These are phyloP conservation scores for Heliothis subflexa DNA, from an alignment of 1,140 invertebrate genomes.

Conservation along the genomic window DNA sequence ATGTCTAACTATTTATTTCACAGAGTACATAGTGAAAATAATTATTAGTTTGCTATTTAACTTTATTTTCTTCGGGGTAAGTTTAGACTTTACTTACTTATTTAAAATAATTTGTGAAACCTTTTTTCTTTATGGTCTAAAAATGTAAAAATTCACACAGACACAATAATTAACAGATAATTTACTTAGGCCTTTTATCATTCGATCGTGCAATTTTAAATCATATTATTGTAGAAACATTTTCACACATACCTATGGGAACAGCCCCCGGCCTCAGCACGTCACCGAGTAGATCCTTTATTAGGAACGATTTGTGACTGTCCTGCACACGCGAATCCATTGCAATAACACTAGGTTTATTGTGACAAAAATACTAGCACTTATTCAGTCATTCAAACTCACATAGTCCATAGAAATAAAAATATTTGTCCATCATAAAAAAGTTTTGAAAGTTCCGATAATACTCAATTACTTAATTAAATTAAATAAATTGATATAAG, in stretches of 20 bases:
- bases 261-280: conserved; percentile 88
- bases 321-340: conserved; percentile 85
- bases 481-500: not conserved
- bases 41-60: too few species aligned
- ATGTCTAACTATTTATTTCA: too few species aligned
- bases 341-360: not conserved
- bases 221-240: too few species aligned
- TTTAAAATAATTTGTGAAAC: too few species aligned
- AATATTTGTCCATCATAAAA: not conserved
- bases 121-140: too few species aligned
- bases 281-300: conserved; percentile 91
- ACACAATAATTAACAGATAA: too few species aligned
- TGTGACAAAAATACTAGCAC: not conserved
- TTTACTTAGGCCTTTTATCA: too few species aligned
- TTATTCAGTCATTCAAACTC: not conserved
- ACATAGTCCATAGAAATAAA: not conserved
- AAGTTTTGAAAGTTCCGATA: not conserved
- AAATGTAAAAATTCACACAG: too few species aligned
- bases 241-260: conserved; percentile 62
- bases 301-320: conserved; percentile 92
- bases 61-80: too few species aligned
- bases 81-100: too few species aligned
- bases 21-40: too few species aligned
- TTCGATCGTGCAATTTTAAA: too few species aligned
- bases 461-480: not conserved